These are phyloP conservation scores for Pocillopora damicornis DNA, from an alignment of 64 coral and sea anemone species.

Conservation along the genomic window DNA sequence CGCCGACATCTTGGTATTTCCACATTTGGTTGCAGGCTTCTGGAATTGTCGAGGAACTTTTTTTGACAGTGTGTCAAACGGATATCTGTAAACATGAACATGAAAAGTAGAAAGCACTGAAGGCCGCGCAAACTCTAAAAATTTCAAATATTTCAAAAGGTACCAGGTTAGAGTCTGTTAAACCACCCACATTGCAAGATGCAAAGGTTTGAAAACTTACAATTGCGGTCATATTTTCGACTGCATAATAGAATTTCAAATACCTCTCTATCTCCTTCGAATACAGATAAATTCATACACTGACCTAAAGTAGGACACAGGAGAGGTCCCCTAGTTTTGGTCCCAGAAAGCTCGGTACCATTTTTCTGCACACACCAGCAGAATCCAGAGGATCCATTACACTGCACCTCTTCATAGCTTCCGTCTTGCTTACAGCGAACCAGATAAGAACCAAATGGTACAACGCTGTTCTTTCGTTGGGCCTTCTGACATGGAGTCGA, in stretches of 20 bases:
- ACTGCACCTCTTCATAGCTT: conserved; percentile 67
- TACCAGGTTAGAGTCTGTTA: too few relatives aligned
- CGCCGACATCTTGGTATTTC: conserved; percentile 32
- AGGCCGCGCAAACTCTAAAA: background rate
- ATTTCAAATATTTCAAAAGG: too few relatives aligned
- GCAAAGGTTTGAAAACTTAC: too few relatives aligned
- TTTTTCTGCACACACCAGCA: conserved; percentile 77
- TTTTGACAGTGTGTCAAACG: conserved; percentile 49
- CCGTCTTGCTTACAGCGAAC: conserved; percentile 69
- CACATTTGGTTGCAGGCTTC: background rate
- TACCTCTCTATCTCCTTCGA: too few relatives aligned
- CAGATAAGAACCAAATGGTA: conserved; percentile 16
- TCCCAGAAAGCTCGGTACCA: conserved; percentile 48
- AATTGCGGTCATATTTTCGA: too few relatives aligned
- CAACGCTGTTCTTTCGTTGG: background rate
- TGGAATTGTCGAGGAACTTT: conserved; percentile 52
- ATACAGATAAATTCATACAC: background rate
- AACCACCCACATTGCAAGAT: too few relatives aligned
- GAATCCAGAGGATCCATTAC: conserved; percentile 50
- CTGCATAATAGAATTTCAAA: too few relatives aligned
- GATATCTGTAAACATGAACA: conserved; percentile 10
- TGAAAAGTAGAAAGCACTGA: background rate
- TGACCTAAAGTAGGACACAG: conserved; percentile 57
- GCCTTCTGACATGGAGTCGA: conserved; percentile 31
- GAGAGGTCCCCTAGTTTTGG: conserved; percentile 49